Base-by-base conservation (phyloP, 2,888 invertebrate genomes). In the Cataglyphis altisquamis region DNA sequence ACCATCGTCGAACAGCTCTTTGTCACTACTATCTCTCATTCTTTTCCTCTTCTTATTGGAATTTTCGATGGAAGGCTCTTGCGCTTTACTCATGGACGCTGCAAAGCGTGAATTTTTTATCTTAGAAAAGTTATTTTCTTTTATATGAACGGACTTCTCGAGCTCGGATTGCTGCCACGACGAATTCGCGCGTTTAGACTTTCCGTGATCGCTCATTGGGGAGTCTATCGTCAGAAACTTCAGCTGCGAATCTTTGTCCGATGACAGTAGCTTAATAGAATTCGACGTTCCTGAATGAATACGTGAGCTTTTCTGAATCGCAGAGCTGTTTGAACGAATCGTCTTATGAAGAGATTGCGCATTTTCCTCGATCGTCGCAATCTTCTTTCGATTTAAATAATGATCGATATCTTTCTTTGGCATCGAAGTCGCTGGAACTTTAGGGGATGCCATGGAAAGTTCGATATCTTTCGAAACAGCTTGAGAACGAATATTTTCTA, bases 241-340 rank as follows among this genome's bases (percentile, higher is more conserved):
- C 9, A 89, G 67, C 67, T 89, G 90, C 3, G 89, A 88, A 64
- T 91, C 88, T 48, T 90, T 78, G 25, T 88, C 82, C 3, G 90
- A 83, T 6, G 90, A 86, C 9, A 90, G n/a, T n/a, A 91, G 39
- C 48, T 81, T 89, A n/a, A 85, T 55, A 25, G 60, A 45, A 36
- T 68, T 68, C 57, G 6, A 12, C 10, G 21, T 10, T 39, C 0
- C n/a, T 72, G 48, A 6, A 45, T 4, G 12, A 77, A 36, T n/a
- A 15, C 6, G 41, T 21, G 29, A 32, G 12, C 18, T 68, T 3
- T 48, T n/a, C 0, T 25, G 45, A 39, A 32, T 74, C 18, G 32
- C 3, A 25, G 18, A 32, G 5, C 25, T 25, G 2, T 48, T 12
- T n/a, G 15, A 10, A 6, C 4, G 9, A 52, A 32, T 3, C 9